phyloP scores from a whole-genome alignment of 2,888 invertebrate genomes.

The Uropetala carovei region DNA sequence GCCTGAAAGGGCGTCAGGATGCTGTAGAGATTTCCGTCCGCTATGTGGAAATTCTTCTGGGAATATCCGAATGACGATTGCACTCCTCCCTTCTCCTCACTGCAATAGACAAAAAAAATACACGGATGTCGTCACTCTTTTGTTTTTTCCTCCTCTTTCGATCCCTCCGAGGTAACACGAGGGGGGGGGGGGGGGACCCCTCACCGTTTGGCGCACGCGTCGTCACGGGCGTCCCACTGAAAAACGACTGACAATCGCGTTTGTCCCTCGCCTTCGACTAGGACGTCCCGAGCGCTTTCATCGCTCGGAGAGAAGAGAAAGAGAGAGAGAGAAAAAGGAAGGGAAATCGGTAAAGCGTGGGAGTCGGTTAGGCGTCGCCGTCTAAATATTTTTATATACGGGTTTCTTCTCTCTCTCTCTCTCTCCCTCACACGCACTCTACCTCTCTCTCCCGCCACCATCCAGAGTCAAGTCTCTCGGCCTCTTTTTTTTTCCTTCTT shows the following conservation, averaged over 20 bases:
- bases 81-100: not conserved
- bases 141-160: not conserved
- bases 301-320: not conserved
- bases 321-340: not conserved
- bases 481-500: no score
- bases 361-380: constrained; percentile 24
- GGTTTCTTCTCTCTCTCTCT: constrained; percentile 10
- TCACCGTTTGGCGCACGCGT: not conserved
- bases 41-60: constrained; percentile 70
- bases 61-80: constrained; percentile 68
- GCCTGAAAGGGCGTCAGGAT: constrained; percentile 70
- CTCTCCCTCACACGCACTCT: not conserved
- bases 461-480: no score
- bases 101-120: not conserved
- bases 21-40: constrained; percentile 70
- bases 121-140: no score
- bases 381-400: constrained; percentile 35
- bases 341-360: constrained; percentile 32
- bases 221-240: not conserved
- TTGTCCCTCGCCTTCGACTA: not conserved
- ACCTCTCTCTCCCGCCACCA: not conserved
- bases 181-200: not conserved
- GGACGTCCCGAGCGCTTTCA: constrained; percentile 7
- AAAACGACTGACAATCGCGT: not conserved
- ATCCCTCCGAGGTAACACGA: not conserved